Conservation (phyloP, 2,113 vertebrate species). For the Equus quagga region DNA sequence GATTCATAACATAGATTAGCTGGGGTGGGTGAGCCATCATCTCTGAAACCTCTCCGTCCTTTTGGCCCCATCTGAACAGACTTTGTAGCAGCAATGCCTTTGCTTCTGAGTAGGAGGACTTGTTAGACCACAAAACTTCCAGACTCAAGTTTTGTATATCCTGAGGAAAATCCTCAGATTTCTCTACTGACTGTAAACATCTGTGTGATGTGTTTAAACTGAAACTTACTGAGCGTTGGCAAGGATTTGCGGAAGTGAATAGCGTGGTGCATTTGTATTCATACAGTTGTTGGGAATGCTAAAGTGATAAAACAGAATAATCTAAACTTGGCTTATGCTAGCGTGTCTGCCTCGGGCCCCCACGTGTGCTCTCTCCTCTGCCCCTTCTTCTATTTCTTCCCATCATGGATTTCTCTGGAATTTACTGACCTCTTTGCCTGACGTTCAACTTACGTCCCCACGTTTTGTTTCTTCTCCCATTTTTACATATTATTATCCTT, state of each 20-base stretch:
- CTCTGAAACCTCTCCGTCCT: background rate
- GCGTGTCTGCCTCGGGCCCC: background rate
- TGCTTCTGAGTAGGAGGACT: conserved; percentile 62
- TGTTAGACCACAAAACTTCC: conserved; percentile 70
- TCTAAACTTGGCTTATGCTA: background rate
- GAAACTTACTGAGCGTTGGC: conserved; percentile 67
- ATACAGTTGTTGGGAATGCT: background rate
- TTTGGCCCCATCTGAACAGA: background rate
- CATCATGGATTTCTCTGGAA: background rate
- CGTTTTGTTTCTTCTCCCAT: background rate
- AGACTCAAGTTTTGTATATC: conserved; percentile 78
- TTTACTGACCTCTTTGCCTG: background rate
- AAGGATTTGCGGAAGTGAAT: conserved; percentile 65
- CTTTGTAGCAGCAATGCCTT: conserved; percentile 43
- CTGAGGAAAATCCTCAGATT: conserved; percentile 82
- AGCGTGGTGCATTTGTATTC: background rate
- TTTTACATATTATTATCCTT: background rate
- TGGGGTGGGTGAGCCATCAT: background rate
- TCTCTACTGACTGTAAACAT: conserved; percentile 76
- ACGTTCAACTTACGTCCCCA: background rate
- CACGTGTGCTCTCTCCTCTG: background rate
- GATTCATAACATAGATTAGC: background rate
- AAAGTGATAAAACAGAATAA: background rate
- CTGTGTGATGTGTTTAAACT: conserved; percentile 67
- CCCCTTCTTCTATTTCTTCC: background rate